phyloP scores from a whole-genome alignment of 2,888 invertebrate species.

The Neocrepidodera transversa region DNA sequence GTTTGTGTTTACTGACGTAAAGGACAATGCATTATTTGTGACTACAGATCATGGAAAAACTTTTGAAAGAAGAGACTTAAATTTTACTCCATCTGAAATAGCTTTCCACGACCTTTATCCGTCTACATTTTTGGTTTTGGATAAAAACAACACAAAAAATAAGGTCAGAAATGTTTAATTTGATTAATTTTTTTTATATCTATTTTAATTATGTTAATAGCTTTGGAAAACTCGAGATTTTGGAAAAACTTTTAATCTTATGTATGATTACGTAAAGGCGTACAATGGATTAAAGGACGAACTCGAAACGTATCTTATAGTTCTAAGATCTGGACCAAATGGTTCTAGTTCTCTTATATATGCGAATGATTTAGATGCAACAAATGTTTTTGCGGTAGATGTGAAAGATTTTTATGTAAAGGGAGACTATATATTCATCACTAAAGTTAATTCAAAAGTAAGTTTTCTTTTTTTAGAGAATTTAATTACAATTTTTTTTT shows the following conservation, averaged over 20 bases:
- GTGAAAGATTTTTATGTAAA: constrained; percentile 84
- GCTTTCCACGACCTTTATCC: constrained; percentile 77
- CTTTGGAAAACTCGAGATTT: constrained; percentile 79
- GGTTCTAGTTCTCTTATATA: constrained; percentile 65
- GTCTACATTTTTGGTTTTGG: constrained; percentile 74
- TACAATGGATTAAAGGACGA: constrained; percentile 74
- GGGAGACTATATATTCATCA: constrained; percentile 86
- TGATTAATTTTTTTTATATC: not conserved
- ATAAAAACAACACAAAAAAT: constrained; percentile 72
- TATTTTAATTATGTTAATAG: constrained; percentile 57
- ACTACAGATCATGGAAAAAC: constrained; percentile 76
- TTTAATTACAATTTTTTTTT: too few species aligned
- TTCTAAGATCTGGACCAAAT: constrained; percentile 73
- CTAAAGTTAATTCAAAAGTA: constrained; percentile 70
- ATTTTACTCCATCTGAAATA: constrained; percentile 81
- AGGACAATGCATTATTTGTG: constrained; percentile 77
- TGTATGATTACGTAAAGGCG: constrained; percentile 78
- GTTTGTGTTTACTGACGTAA: constrained; percentile 86
- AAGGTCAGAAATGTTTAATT: constrained; percentile 60
- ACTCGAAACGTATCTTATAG: constrained; percentile 63
- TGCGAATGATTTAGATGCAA: constrained; percentile 48
- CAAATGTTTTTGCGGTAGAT: constrained; percentile 59
- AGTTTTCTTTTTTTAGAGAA: constrained; percentile 48
- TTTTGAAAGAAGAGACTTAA: constrained; percentile 69
- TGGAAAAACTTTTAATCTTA: constrained; percentile 73